Evolutionary conservation across 2,888 invertebrate species (phyloP).

Genomic region (Augiades crinisus): DNA sequence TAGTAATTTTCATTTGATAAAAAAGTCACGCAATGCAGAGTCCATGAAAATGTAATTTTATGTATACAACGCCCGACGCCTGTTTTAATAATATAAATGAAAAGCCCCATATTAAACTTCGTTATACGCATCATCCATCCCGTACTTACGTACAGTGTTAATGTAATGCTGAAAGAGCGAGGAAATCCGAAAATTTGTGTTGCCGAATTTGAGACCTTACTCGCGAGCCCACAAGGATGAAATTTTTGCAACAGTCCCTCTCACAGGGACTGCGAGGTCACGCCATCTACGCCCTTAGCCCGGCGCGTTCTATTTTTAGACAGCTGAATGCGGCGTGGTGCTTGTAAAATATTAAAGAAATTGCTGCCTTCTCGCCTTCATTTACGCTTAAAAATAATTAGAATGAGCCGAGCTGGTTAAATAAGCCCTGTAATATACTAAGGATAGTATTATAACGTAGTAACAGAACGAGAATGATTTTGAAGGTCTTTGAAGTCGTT

Average conservation of each 20-base stretch:
- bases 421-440: no score
- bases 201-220: not conserved
- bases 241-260: not conserved
- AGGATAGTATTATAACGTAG: no score
- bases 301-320: conserved; percentile 42
- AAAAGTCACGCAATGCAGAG: conserved; percentile 4
- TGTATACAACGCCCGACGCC: not conserved
- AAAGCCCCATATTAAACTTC: not conserved
- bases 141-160: not conserved
- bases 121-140: conserved; percentile 5
- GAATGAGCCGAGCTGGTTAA: no score
- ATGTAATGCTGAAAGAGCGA: not conserved
- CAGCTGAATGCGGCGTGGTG: conserved; percentile 42
- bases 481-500: no score
- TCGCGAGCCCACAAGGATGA: not conserved
- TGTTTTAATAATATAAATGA: conserved; percentile 7
- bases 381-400: not conserved
- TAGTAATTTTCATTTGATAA: no score
- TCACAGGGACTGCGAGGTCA: not conserved
- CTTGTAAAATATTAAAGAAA: not conserved
- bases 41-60: not conserved
- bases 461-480: no score
- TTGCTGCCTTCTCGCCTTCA: not conserved
- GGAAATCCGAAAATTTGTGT: not conserved
- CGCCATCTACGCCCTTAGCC: conserved; percentile 2